Evolutionary conservation across 1,140 invertebrate species (phyloP).

Genomic region (Calephelis virginiensis): DNA sequence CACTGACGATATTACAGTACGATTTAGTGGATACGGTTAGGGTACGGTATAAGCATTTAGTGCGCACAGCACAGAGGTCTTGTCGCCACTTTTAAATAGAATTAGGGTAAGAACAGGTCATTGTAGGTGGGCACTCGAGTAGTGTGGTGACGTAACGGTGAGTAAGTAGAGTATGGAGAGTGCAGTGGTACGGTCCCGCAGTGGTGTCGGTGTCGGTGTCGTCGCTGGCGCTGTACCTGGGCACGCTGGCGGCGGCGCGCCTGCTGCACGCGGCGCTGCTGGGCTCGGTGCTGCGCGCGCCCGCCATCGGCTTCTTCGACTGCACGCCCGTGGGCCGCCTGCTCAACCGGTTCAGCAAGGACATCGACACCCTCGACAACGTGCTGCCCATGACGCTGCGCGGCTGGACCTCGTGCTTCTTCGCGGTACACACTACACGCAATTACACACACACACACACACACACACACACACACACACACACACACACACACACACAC

Average conservation of each 20-base stretch:
- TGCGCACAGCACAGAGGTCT: too few species aligned
- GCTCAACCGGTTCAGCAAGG: constrained; percentile 91
- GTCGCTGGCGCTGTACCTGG: constrained; percentile 83
- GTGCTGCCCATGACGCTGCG: constrained; percentile 85
- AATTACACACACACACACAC: not conserved
- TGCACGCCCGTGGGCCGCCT: constrained; percentile 91
- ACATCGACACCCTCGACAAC: constrained; percentile 89
- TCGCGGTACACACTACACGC: constrained; percentile 80
- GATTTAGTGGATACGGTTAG: too few species aligned
- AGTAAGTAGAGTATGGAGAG: constrained; percentile 7
- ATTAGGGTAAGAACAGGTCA: not conserved
- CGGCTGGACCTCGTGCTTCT: constrained; percentile 84
- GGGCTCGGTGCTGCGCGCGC: constrained; percentile 84
- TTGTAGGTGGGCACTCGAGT: not conserved
- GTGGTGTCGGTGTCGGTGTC: constrained; percentile 84
- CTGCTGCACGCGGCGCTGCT: constrained; percentile 84
- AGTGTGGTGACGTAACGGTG: not conserved
- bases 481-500: not conserved
- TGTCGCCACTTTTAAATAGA: too few species aligned
- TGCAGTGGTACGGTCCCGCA: constrained; percentile 54
- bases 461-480: constrained; percentile 40
- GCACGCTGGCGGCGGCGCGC: constrained; percentile 84
- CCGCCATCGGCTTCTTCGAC: constrained; percentile 89
- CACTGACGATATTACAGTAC: too few species aligned
- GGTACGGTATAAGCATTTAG: too few species aligned